Base-by-base conservation (phyloP, 1,140 invertebrate genomes). In the Lerema accius region DNA sequence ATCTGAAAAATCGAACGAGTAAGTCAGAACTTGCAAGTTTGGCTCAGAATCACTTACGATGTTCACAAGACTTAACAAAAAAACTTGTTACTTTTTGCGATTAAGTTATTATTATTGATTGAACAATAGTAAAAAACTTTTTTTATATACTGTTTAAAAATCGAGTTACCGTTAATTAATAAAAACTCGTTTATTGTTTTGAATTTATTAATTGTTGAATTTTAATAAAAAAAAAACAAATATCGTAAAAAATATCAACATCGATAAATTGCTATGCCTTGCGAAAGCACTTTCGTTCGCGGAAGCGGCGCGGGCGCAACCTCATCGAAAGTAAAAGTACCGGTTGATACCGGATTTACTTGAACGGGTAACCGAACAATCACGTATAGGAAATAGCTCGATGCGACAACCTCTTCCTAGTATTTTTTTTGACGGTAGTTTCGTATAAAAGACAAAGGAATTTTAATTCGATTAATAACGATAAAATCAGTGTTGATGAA, bases 281-380 rank as follows among this genome's bases (percentile, higher is more conserved):
- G 63, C 59, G 67, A 69, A 75, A 82, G 73, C 73, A 84, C 81
- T 85, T 84, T 85, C 80, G 55, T 80, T 85, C 64, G 73, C 85
- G 85, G 82, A 84, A 86, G 81, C 70, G 63, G 59, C 67, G 65
- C 62, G 50, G 45, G 63, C 63, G 67, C 63, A 65, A 67, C 65
- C 53, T 67, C 69, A 72, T 63, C 59, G 83, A 84, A 84, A 88
- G 85, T 86, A 88, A 88, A 88, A 86, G 83, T 78, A 80, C 77
- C 73, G 69, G 65, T 58, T 45, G 58, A 67, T 76, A 64, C 63
- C 71, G 82, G 67, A 73, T 78, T 73, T 73, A 72, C 73, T 72
- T 72, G 62, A 62, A 71, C 66, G 69, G 65, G 69, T 71, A 59
- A 60, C 67, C 59, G 60, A 32, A 65, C 67, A 66, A 69, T 66